Evolutionary conservation across 2,888 invertebrate genomes (phyloP), one percentile per base, ranked within the genome.

Genomic region (Lottia gigantea): DNA sequence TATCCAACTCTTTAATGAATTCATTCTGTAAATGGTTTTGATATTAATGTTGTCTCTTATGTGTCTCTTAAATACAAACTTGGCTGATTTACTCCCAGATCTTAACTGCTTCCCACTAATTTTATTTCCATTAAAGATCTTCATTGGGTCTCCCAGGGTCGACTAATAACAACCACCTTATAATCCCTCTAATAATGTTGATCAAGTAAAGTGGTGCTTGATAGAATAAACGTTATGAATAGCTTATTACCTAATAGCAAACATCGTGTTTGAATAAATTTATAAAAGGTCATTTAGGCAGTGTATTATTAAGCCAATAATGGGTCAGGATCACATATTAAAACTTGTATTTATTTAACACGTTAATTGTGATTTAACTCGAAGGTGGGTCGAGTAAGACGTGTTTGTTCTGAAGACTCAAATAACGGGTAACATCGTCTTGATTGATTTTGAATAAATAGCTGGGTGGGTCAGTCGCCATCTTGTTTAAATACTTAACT

Each of bases 111-210:
- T 55, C 55, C 15, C 11, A 7, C 19, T 23, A 55, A 19, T 23
- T 55, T 23, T 23, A 23, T 55, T 55, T 55, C 55, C 55, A 55
- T 55, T 55, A 55, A 40, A 55, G 55, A 55, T 19, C 55, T 19
- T 14, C 19, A 55, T 23, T 23, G 11, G 23, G 19, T 55, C 23
- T 23, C 55, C 55, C 0, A 14, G 55, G 55, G 55, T 55, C 11
- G 19, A 55, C 19, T 40, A 55, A 55, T 55, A 55, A 55, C 23
- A 55, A 55, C 19, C 23, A 23, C 19, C 55, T 55, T 55, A 23
- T 55, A 55, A 55, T 55, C 55, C 55, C 55, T 40, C 19, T 55
- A 55, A 55, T 55, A 23, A 55, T 55, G 55, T 55, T 55, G 55
- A 23, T 55, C 23, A 23, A 55, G 55, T 23, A 19, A 23, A 55